A percentile compares a stretch with the other conserved stretches of the same genome.
Evolutionary conservation across 1,140 invertebrate genomes (phyloP).

Genomic region (Eupristina koningsbergeri): DNA sequence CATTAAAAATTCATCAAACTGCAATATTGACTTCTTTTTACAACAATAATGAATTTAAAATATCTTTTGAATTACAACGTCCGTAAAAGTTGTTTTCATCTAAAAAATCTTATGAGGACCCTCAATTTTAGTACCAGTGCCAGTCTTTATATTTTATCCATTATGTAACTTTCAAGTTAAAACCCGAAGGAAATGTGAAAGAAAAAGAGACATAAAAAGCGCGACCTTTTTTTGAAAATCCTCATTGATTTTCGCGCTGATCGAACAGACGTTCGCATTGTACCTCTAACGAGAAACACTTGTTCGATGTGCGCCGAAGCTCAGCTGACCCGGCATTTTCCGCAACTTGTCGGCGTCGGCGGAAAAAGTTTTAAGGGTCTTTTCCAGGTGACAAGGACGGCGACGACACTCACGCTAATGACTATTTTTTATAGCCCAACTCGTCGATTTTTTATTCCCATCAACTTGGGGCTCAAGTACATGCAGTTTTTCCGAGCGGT

Average conservation of each 20-base stretch:
- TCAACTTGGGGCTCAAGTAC: neutral
- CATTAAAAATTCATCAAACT: neutral
- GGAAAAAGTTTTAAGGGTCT: slow-evolving; percentile 3
- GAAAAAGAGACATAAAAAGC: neutral
- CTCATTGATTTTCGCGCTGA: neutral
- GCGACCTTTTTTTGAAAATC: neutral
- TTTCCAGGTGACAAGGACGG: neutral
- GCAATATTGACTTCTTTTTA: neutral
- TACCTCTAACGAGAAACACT: neutral
- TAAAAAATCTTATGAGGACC: neutral
- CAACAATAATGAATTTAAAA: neutral
- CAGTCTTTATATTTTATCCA: neutral
- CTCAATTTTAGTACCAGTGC: neutral
- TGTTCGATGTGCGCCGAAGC: neutral
- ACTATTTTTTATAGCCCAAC: neutral
- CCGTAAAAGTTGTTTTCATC: neutral
- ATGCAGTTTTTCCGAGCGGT: neutral
- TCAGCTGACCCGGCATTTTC: neutral
- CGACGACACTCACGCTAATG: neutral
- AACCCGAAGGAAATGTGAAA: neutral
- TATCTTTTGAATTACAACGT: neutral
- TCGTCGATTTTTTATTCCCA: neutral
- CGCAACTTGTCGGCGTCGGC: neutral
- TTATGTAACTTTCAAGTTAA: neutral
- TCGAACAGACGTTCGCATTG: neutral